Percentiles rank a stretch among this genome's conserved stretches.
phyloP scores from a whole-genome alignment of 2,888 invertebrate species.

The Scelioninae gen. 1 region DNA sequence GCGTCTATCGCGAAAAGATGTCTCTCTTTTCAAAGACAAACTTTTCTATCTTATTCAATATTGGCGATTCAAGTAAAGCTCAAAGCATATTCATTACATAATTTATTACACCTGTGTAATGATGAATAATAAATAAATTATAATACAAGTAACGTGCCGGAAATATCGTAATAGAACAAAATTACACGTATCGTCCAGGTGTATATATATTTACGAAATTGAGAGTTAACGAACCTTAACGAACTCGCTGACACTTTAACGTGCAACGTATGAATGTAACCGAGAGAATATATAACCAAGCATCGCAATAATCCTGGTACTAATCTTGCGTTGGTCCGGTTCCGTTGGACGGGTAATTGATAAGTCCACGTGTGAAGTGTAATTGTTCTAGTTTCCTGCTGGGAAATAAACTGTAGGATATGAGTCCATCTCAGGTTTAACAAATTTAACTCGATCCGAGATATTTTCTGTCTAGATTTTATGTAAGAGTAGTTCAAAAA shows the following conservation, averaged over 20 bases:
- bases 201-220: slow-evolving; percentile 75
- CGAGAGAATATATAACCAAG: slow-evolving; percentile 58
- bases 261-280: slow-evolving; percentile 37
- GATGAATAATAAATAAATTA: background rate
- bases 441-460: background rate
- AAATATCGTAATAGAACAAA: background rate
- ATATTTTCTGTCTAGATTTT: no score
- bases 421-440: background rate
- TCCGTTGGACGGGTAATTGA: slow-evolving; percentile 79
- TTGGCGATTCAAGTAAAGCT: background rate
- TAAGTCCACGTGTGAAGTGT: slow-evolving; percentile 72
- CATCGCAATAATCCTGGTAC: slow-evolving; percentile 57
- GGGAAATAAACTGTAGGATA: slow-evolving; percentile 2
- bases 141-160: background rate
- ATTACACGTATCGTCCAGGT: background rate
- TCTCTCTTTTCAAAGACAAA: slow-evolving; percentile 24
- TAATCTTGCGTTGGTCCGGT: slow-evolving; percentile 69
- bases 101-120: background rate
- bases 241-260: slow-evolving; percentile 73
- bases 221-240: slow-evolving; percentile 81
- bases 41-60: slow-evolving; percentile 11
- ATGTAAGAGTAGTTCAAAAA: no score
- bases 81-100: background rate
- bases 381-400: slow-evolving; percentile 38
- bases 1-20: slow-evolving; percentile 29